Percentiles rank a stretch among this genome's conserved stretches.
Conservation (phyloP, 1,140 invertebrate genomes). For the Trachelipus rathkii region DNA sequence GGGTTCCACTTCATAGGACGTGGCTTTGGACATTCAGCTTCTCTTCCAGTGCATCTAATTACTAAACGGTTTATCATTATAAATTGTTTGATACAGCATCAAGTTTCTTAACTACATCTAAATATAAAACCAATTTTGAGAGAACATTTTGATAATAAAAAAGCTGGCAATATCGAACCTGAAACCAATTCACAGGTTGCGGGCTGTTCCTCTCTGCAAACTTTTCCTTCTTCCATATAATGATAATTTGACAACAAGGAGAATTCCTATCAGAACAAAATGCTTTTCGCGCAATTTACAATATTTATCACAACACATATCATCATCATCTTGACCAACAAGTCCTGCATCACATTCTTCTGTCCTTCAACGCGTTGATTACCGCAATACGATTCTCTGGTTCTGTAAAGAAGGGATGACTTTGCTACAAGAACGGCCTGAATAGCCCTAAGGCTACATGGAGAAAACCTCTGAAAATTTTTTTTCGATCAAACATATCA, state of each 20-base stretch:
- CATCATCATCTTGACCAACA: conserved; percentile 85
- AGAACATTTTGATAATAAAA: neutral
- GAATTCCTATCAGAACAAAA: conserved; percentile 93
- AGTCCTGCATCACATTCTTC: conserved; percentile 91
- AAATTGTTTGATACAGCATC: conserved; percentile 53
- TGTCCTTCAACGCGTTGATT: conserved; percentile 88
- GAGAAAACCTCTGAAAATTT: conserved; percentile 78
- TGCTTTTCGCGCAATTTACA: conserved; percentile 80
- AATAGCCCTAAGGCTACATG: conserved; percentile 86
- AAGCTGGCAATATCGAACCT: neutral
- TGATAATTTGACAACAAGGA: conserved; percentile 85
- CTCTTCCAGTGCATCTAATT: conserved; percentile 62
- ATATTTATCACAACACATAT: conserved; percentile 86
- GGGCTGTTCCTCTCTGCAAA: conserved; percentile 81
- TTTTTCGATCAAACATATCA: too few species aligned
- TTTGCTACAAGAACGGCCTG: conserved; percentile 87
- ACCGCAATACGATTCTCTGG: conserved; percentile 92
- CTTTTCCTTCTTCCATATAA: conserved; percentile 66
- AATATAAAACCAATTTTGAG: neutral
- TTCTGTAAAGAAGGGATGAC: conserved; percentile 87
- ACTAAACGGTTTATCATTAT: neutral
- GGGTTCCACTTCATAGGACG: conserved; percentile 77
- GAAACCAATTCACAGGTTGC: conserved; percentile 83
- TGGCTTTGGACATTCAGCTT: conserved; percentile 70
- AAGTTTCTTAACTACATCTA: neutral